Conservation (phyloP, 2,113 vertebrate species). For the Neoarius graeffei region DNA sequence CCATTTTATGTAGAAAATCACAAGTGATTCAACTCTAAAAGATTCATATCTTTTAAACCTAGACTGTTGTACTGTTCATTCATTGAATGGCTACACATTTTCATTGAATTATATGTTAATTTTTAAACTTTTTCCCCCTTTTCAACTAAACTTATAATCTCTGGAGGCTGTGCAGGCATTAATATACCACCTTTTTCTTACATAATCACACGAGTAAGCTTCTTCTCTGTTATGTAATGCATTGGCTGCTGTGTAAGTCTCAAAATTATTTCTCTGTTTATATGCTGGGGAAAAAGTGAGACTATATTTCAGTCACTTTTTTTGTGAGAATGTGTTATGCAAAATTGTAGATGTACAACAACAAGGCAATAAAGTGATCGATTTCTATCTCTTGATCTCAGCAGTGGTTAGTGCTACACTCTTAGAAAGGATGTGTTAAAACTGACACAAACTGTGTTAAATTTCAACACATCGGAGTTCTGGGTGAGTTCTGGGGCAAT, state of each 20-base stretch:
- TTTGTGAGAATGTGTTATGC: not conserved
- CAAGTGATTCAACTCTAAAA: not conserved
- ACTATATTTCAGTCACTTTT: not conserved
- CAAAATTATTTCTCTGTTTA: not conserved
- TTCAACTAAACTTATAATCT: not conserved
- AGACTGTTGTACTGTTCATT: not conserved
- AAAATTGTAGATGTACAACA: not conserved
- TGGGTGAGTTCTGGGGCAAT: not conserved
- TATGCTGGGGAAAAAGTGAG: not conserved
- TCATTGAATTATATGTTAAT: not conserved
- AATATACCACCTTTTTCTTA: not conserved
- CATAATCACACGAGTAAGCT: not conserved
- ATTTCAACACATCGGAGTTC: not conserved
- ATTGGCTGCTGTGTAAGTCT: constrained; percentile 18
- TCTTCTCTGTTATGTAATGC: constrained; percentile 5
- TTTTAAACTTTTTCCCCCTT: not conserved
- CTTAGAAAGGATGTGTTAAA: not conserved
- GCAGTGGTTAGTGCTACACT: too few species aligned
- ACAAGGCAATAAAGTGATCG: not conserved
- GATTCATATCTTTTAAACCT: not conserved
- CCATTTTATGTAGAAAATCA: not conserved
- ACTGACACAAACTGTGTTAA: not conserved
- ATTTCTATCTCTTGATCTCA: not conserved
- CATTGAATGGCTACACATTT: too few species aligned
- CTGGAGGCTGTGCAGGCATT: not conserved